Evolutionary conservation across 2,888 invertebrate genomes (phyloP).

Genomic region (Notodonta ziczac): DNA sequence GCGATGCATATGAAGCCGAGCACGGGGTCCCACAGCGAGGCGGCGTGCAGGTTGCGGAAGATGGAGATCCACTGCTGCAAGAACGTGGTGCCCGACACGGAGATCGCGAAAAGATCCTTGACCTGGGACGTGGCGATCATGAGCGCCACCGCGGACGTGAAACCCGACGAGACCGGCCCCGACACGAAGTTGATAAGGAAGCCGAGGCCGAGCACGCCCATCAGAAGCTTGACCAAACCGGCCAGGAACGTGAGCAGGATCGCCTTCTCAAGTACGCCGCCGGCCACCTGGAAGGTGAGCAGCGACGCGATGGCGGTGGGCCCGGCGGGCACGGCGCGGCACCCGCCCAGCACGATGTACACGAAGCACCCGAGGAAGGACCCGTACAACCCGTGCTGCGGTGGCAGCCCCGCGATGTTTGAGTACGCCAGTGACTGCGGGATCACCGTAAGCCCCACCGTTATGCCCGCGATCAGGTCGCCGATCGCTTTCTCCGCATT

Average conservation of each 20-base stretch:
- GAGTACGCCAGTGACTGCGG: constrained; percentile 95
- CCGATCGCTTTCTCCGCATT: constrained; percentile 89
- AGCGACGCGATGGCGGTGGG: constrained; percentile 96
- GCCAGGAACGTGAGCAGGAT: constrained; percentile 90
- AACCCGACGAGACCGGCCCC: constrained; percentile 94
- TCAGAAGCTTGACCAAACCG: constrained; percentile 90
- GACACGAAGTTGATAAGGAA: constrained; percentile 96
- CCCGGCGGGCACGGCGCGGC: constrained; percentile 96
- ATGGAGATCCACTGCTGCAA: constrained; percentile 91
- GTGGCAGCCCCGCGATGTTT: constrained; percentile 91
- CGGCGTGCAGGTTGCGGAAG: constrained; percentile 86
- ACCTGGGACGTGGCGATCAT: constrained; percentile 96
- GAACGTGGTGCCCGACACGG: constrained; percentile 90
- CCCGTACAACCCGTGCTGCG: constrained; percentile 95
- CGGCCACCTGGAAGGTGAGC: constrained; percentile 91
- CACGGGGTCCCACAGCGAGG: constrained; percentile 89
- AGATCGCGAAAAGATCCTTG: constrained; percentile 91
- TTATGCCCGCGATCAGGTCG: constrained; percentile 95
- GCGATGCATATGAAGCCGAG: constrained; percentile 91
- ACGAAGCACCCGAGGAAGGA: constrained; percentile 96
- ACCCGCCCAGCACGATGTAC: constrained; percentile 95
- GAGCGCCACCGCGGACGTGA: constrained; percentile 95
- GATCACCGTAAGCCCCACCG: constrained; percentile 96
- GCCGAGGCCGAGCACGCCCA: constrained; percentile 93
- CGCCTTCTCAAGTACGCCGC: constrained; percentile 88